phyloP scores from a whole-genome alignment of 2,113 vertebrate genomes.

The Dinomys branickii region DNA sequence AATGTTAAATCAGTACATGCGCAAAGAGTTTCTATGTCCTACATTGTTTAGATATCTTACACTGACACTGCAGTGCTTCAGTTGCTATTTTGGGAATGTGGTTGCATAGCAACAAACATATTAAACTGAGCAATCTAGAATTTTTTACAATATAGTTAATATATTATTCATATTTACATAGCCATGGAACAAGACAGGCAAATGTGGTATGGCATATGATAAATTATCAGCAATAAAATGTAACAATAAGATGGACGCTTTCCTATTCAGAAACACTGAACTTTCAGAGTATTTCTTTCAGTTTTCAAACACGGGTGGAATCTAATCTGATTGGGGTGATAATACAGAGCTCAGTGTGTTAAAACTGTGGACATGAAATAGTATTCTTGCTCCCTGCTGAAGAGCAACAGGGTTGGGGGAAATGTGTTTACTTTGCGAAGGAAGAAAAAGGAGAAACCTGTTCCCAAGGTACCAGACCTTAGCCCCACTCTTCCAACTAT shows the following conservation, averaged over 20 bases:
- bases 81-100: conserved; percentile 77
- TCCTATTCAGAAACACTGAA: background rate
- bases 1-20: background rate
- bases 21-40: background rate
- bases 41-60: conserved; percentile 65
- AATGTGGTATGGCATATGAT: background rate
- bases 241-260: background rate
- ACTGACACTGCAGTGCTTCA: conserved; percentile 52
- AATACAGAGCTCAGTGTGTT: background rate
- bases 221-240: background rate
- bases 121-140: conserved; percentile 73
- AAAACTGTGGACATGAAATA: background rate
- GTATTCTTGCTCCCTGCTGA: background rate
- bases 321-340: background rate
- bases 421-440: background rate
- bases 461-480: background rate
- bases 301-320: conserved; percentile 11
- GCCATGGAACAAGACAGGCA: background rate
- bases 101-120: conserved; percentile 84
- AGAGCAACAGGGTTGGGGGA: background rate
- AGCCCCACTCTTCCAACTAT: background rate
- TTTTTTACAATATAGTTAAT: conserved; percentile 67
- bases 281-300: conserved; percentile 14
- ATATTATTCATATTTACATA: conserved; percentile 27
- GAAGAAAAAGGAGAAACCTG: background rate